Evolutionary conservation across 2,888 invertebrate species (phyloP), one percentile per base, ranked within the genome.

Genomic region (Tetramorium bicarinatum): DNA sequence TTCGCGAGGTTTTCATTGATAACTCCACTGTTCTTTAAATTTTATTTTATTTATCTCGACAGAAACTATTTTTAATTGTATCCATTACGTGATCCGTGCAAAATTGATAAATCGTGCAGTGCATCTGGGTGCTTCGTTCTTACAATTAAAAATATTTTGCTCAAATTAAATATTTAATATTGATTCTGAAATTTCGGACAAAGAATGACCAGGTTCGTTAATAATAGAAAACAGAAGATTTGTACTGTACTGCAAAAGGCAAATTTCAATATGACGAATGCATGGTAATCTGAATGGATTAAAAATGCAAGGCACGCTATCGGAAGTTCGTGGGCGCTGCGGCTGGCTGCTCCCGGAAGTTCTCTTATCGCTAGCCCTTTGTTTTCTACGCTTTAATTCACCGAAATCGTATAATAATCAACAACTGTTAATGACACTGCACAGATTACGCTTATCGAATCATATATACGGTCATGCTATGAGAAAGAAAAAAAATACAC

Each of bases 321-420:
- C 88, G 87, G 75, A 85, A 87, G 82, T 86, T 75, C 80, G 91
- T 89, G 89, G 90, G 90, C 56, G 89, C 66, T 82, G 90, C 34
- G 81, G 71, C 71, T 49, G 71, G 44, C 76, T 80, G 76, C 87
- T 87, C 84, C 88, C 91, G 92, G 92, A 90, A 90, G 83, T 84
- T 81, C 59, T 64, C 83, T 90, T 92, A 91, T 91, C 91, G 47
- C 61, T 59, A 84, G 72, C 85, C 90, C 87, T 90, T 90, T 91
- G 90, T 91, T 87, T 87, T 85, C 69, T 82, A 77, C 84, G 62
- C 56, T 59, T 81, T 83, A 84, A 89, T 90, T 90, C 86, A 76
- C 72, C 64, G 90, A 87, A 90, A 90, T 88, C 86, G 74, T 74
- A 72, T 62, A 85, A 84, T 82, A 85, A 88, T 89, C 89, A 79